phyloP scores from a whole-genome alignment of 2,113 vertebrate species.

The Galbula dea region DNA sequence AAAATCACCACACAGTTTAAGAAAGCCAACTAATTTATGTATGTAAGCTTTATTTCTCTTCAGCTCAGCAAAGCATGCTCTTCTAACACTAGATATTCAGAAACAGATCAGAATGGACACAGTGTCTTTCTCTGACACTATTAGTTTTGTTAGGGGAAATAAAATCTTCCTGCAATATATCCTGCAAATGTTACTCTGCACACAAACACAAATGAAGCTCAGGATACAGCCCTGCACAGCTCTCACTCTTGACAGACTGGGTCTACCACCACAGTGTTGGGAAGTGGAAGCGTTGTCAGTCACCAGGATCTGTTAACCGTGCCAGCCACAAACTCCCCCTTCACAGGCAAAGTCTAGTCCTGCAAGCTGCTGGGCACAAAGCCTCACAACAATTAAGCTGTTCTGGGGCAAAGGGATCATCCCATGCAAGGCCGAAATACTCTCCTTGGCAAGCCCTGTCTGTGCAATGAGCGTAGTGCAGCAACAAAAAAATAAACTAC shows the following conservation, averaged over 20 bases:
- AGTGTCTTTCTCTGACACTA: background rate
- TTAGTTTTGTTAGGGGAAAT: background rate
- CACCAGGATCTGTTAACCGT: accelerated
- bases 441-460: background rate
- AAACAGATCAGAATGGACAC: background rate
- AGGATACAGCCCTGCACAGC: background rate
- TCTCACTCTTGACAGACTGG: background rate
- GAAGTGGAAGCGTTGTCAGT: background rate
- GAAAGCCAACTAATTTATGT: conserved; percentile 27
- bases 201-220: background rate
- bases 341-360: background rate
- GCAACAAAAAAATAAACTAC: background rate
- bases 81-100: background rate
- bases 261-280: background rate
- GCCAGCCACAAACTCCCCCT: background rate
- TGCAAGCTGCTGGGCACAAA: background rate
- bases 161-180: background rate
- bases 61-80: background rate
- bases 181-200: too few relatives aligned
- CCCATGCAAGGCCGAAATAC: background rate
- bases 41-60: conserved; percentile 13
- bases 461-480: background rate
- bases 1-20: background rate
- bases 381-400: background rate
- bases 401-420: background rate